Percentiles rank a stretch among this genome's conserved stretches.
Evolutionary conservation across 2,888 invertebrate species (phyloP).

Genomic region (Lycaena phlaeas): DNA sequence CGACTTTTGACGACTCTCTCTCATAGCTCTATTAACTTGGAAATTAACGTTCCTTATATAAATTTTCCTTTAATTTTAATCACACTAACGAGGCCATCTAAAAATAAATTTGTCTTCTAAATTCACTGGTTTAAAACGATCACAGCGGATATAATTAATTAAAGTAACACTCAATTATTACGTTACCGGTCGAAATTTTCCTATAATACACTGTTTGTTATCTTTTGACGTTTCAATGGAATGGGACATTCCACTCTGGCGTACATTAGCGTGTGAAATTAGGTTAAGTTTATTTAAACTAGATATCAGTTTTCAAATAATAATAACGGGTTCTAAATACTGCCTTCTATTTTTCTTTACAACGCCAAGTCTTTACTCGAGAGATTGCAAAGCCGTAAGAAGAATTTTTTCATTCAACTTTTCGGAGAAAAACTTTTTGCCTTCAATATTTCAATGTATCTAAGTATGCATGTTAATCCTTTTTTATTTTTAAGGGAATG

Average conservation of each 20-base stretch:
- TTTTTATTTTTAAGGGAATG: no score
- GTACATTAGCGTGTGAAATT: constrained; percentile 8
- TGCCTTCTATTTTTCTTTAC: no score
- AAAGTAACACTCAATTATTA: constrained; percentile 20
- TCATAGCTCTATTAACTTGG: no score
- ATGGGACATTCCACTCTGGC: constrained; percentile 18
- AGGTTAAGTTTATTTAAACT: constrained; percentile 7
- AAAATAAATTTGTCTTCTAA: constrained; percentile 14
- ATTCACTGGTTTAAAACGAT: constrained; percentile 13
- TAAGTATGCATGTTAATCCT: no score
- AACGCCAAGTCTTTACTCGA: no score
- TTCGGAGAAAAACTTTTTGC: not conserved
- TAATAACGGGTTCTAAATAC: constrained; percentile 2
- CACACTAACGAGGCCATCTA: constrained; percentile 8
- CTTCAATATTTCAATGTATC: not conserved
- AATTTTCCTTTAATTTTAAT: not conserved
- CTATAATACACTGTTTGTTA: constrained; percentile 37
- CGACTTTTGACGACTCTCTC: no score
- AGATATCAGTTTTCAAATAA: constrained; percentile 6
- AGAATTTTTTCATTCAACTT: no score
- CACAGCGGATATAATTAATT: constrained; percentile 19
- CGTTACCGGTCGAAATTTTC: constrained; percentile 27
- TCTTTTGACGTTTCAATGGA: constrained; percentile 19
- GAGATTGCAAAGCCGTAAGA: no score
- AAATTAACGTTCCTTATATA: no score